phyloP scores from a whole-genome alignment of 2,797 vertebrate genomes.

The Crocidura indochinensis region DNA sequence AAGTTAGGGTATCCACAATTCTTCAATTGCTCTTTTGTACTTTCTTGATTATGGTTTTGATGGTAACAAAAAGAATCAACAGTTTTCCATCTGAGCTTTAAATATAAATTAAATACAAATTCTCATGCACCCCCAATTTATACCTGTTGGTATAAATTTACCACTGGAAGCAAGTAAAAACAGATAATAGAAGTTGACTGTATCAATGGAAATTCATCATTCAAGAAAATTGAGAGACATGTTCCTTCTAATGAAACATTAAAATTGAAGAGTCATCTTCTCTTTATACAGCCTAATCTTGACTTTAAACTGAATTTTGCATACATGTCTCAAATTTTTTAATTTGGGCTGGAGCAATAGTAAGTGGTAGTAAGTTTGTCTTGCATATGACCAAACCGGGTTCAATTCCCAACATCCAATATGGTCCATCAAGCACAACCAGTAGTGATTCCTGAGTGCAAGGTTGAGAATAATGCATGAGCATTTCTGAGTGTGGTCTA shows the following conservation, averaged over 20 bases:
- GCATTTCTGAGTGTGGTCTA: too few relatives aligned
- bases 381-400: too few relatives aligned
- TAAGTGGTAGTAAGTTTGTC: too few relatives aligned
- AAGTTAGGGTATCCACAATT: not conserved
- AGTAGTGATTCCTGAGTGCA: too few relatives aligned
- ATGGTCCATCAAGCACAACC: too few relatives aligned
- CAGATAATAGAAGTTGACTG: constrained; percentile 26
- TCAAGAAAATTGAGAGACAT: constrained; percentile 39
- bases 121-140: not conserved
- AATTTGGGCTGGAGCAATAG: too few relatives aligned
- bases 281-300: not conserved
- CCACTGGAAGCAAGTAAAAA: constrained; percentile 1
- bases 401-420: too few relatives aligned
- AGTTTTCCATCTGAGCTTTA: not conserved
- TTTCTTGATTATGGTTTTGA: not conserved
- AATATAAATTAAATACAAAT: not conserved
- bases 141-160: too few relatives aligned
- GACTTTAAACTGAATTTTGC: not conserved
- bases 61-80: not conserved
- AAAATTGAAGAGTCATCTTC: constrained; percentile 35
- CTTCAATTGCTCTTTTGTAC: not conserved
- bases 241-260: constrained; percentile 7
- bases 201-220: constrained; percentile 39
- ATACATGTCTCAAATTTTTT: too few relatives aligned
- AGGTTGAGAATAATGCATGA: too few relatives aligned